Evolutionary conservation across 2,797 vertebrate genomes (phyloP).

Genomic region (Lacerta bilineata): DNA sequence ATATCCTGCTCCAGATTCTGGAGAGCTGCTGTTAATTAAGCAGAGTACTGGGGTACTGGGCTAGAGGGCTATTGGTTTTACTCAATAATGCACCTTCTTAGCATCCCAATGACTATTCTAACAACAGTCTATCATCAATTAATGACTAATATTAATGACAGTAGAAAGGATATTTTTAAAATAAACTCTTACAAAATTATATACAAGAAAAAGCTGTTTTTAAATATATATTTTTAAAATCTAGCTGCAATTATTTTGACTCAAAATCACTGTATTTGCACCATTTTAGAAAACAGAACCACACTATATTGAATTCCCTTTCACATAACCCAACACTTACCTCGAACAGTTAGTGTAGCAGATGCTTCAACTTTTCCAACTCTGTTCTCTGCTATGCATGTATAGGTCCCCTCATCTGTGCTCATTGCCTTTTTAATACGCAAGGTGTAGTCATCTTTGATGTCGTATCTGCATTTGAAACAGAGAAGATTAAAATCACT

Average conservation of each 20-base stretch:
- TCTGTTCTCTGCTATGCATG: slow-evolving; percentile 94
- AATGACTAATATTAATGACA: background rate
- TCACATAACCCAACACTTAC: slow-evolving; percentile 79
- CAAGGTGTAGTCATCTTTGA: slow-evolving; percentile 95
- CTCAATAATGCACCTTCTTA: background rate
- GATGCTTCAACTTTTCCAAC: slow-evolving; percentile 96
- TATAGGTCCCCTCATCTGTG: slow-evolving; percentile 91
- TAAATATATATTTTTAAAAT: background rate
- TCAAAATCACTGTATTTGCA: background rate
- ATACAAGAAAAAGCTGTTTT: background rate
- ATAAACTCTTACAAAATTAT: background rate
- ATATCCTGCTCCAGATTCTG: background rate
- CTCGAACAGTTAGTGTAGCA: slow-evolving; percentile 94
- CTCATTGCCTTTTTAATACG: slow-evolving; percentile 92
- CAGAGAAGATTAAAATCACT: slow-evolving; percentile 39
- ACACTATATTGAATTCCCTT: background rate
- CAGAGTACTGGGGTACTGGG: background rate
- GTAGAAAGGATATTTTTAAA: background rate
- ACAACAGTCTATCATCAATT: background rate
- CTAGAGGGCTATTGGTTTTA: background rate
- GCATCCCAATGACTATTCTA: background rate
- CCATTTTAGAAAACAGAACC: background rate
- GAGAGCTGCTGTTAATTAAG: background rate
- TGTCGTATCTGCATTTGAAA: slow-evolving; percentile 88
- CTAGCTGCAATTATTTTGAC: background rate